Conservation (phyloP, 2,888 invertebrate genomes). For the Drosophila anceps region DNA sequence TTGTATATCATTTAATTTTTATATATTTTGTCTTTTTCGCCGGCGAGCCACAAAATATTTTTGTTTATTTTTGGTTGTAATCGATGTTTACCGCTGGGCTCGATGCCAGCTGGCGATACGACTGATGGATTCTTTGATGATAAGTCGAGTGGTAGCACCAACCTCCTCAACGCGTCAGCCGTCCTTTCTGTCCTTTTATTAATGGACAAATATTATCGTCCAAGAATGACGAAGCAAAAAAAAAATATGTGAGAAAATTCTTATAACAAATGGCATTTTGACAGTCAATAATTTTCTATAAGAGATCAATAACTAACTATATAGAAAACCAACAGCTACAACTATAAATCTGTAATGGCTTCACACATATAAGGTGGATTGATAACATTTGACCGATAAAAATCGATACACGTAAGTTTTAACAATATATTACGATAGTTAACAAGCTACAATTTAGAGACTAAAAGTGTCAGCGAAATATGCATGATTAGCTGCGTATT, state of each 20-base stretch:
- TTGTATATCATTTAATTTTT: slow-evolving; percentile 22
- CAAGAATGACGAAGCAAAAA: slow-evolving; percentile 11
- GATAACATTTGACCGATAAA: background rate
- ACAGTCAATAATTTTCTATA: background rate
- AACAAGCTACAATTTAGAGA: background rate
- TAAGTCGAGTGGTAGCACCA: slow-evolving; percentile 52
- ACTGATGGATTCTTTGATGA: slow-evolving; percentile 83
- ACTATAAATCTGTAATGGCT: background rate
- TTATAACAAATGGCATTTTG: background rate
- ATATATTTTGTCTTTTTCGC: slow-evolving; percentile 45
- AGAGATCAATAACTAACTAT: background rate
- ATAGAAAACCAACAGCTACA: background rate
- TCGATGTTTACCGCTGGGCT: slow-evolving; percentile 60
- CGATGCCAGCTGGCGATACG: slow-evolving; percentile 81
- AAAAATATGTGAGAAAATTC: background rate
- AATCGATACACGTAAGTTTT: background rate
- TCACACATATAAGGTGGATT: background rate
- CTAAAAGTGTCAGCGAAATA: too few species aligned
- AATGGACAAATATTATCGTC: slow-evolving; percentile 40
- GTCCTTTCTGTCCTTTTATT: slow-evolving; percentile 17
- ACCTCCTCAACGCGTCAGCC: background rate
- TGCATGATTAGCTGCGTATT: too few species aligned
- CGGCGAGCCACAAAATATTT: slow-evolving; percentile 55
- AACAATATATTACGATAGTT: background rate
- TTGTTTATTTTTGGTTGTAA: slow-evolving; percentile 66